Base-by-base conservation (phyloP, 1,140 invertebrate genomes). In the Paraescarpia echinospica region DNA sequence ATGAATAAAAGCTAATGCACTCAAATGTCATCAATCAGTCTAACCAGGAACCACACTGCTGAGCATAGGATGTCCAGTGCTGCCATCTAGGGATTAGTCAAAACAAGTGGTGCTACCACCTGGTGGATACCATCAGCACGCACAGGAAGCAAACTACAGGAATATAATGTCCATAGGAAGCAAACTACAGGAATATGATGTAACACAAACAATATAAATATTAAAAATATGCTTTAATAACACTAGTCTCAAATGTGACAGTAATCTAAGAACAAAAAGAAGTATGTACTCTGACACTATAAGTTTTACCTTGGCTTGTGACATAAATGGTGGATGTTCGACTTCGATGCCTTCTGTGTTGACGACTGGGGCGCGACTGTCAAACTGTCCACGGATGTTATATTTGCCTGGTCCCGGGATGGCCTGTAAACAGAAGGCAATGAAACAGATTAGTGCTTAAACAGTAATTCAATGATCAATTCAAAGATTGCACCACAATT, bases 361-460 rank as follows among this genome's bases (percentile, higher is more conserved):
- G 34, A 95, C 92, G 93, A 95, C 95, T 5, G 94, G 94, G 1
- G 94, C 93, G 92, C 93, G 92, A n/a, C 93, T 93, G 31, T 96
- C 95, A 95, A 96, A 96, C 22, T 93, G 93, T 41, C 96, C 94
- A 91, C 94, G 94, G 33, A 95, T 94, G 77, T 96, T 95, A 94
- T 96, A 96, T 92, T 95, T 95, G 8, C 96, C 96, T 92, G 96
- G 96, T 4, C 96, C 96, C 22, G 96, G 96, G 22, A 96, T 92
- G 92, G 92, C 94, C 95, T 96, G 93, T 31, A 93, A 94, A 77
- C 35, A 93, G 89, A 89, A 41, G 41, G n/a, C n/a, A n/a, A n/a
- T n/a, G n/a, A n/a, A n/a, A n/a, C 77, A 93, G 0, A 8, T 51
- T 89, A n/a, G 92, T 89, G 34, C 35, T 14, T 27, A 12, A 77